phyloP scores from a whole-genome alignment of 2,113 vertebrate genomes.

The Mohoua ochrocephala region DNA sequence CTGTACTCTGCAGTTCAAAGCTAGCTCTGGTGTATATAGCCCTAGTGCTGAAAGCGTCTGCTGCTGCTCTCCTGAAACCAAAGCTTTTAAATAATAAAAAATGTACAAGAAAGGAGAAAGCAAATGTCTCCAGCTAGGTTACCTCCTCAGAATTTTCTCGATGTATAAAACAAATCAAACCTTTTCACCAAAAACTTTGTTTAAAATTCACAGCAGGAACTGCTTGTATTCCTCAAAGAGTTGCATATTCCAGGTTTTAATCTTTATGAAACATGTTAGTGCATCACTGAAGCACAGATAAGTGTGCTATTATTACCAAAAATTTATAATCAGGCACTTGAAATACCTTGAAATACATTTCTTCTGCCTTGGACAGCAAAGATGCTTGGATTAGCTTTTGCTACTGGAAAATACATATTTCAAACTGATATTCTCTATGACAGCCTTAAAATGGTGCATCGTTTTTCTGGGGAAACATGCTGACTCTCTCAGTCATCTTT shows the following conservation, averaged over 20 bases:
- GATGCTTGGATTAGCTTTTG: not conserved
- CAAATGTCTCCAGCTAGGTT: slow-evolving; percentile 32
- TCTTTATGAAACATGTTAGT: not conserved
- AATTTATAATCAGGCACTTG: not conserved
- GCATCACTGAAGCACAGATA: not conserved
- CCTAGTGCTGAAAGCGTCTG: slow-evolving; percentile 33
- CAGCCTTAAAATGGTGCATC: not conserved
- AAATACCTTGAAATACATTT: not conserved
- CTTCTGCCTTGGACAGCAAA: not conserved
- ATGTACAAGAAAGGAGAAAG: slow-evolving; percentile 40
- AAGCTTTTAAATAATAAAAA: slow-evolving; percentile 63
- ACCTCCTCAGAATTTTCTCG: slow-evolving; percentile 26
- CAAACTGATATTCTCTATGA: not conserved
- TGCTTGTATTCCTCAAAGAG: not conserved
- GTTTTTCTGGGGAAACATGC: not conserved
- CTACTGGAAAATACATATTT: not conserved
- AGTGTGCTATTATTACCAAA: not conserved
- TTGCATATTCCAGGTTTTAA: not conserved
- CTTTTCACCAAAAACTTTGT: not conserved
- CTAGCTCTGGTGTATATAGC: slow-evolving; percentile 44
- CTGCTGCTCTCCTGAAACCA: slow-evolving; percentile 51
- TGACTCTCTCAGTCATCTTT: not conserved
- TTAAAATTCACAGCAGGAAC: not conserved
- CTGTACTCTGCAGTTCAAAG: slow-evolving; percentile 66
- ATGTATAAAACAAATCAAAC: not conserved